phyloP scores from a whole-genome alignment of 2,797 vertebrate species.

The Periparus ater region DNA sequence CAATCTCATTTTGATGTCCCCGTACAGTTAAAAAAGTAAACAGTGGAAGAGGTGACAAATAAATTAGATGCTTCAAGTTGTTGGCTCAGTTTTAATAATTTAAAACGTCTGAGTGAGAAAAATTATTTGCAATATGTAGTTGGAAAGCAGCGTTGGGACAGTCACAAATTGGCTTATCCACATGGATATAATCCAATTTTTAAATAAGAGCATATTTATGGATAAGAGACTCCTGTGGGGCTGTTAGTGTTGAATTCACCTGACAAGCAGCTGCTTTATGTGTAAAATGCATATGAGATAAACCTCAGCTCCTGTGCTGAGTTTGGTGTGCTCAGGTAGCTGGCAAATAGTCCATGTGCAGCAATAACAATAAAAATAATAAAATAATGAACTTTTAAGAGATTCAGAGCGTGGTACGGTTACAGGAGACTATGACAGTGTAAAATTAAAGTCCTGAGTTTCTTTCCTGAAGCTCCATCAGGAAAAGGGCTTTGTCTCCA shows the following conservation, averaged over 20 bases:
- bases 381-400: neutral
- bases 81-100: conserved; percentile 46
- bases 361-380: neutral
- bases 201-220: neutral
- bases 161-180: neutral
- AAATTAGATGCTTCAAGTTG: conserved; percentile 28
- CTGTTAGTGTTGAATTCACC: neutral
- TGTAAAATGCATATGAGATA: neutral
- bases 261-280: neutral
- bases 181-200: neutral
- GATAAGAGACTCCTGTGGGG: neutral
- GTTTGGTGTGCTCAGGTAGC: neutral
- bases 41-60: conserved; percentile 15
- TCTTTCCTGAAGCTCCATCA: neutral
- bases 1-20: neutral
- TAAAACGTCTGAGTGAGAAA: neutral
- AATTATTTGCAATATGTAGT: neutral
- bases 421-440: neutral
- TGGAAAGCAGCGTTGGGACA: conserved; percentile 19
- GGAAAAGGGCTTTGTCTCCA: neutral
- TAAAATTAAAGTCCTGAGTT: neutral
- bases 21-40: conserved; percentile 20
- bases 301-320: neutral
- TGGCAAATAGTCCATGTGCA: neutral
- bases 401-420: neutral